Percentiles rank a stretch among this genome's conserved stretches.
These are phyloP conservation scores for Macroramphosus scolopax DNA, from an alignment of 2,797 vertebrate genomes.

Conservation along the genomic window DNA sequence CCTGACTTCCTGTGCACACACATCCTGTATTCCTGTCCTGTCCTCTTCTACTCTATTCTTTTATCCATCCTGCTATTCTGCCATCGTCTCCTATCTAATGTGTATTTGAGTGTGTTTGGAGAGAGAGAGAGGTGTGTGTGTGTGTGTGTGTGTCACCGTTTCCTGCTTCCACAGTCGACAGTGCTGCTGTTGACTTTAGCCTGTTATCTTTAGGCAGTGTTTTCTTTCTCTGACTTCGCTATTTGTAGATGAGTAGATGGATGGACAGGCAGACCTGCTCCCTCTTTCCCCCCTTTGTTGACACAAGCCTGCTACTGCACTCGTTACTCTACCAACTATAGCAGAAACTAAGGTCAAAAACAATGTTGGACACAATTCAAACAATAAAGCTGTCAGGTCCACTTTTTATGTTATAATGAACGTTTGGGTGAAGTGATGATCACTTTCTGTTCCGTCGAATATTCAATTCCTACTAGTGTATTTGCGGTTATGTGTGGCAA, in stretches of 20 bases:
- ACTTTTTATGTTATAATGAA: too few species aligned
- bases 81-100: conserved; percentile 27
- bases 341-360: too few species aligned
- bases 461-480: too few species aligned
- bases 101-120: conserved; percentile 8
- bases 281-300: background rate
- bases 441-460: too few species aligned
- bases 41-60: conserved; percentile 32
- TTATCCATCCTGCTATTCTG: conserved; percentile 57
- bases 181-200: conserved; percentile 45
- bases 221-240: conserved; percentile 24
- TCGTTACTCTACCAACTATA: background rate
- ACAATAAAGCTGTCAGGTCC: too few species aligned
- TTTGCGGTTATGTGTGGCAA: too few species aligned
- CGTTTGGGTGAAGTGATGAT: too few species aligned
- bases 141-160: conserved; percentile 17
- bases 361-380: too few species aligned
- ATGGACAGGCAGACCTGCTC: conserved; percentile 7
- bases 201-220: conserved; percentile 34
- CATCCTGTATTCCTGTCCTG: conserved; percentile 46
- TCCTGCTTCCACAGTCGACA: conserved; percentile 49
- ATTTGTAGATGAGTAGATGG: conserved; percentile 24
- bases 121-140: background rate
- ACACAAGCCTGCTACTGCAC: conserved; percentile 4
- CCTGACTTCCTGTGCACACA: conserved; percentile 32